phyloP scores from a whole-genome alignment of 2,797 vertebrate genomes.

The Lateolabrax maculatus region DNA sequence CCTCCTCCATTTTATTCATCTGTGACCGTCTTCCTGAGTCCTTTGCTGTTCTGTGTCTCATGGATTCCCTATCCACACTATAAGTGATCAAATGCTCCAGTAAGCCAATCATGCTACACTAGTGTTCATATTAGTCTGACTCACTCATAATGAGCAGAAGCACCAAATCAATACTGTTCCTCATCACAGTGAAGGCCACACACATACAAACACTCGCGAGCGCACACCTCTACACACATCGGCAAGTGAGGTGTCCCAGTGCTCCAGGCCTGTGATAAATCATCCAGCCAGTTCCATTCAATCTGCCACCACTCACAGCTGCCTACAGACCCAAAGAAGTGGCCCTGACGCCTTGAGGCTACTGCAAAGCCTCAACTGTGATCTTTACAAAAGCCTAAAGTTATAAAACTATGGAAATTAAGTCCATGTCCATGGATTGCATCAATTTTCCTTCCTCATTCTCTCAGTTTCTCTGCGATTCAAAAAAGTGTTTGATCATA shows the following conservation, averaged over 20 bases:
- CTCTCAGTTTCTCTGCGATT: constrained; percentile 11
- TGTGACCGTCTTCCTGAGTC: constrained; percentile 18
- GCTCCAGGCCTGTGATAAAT: constrained; percentile 74
- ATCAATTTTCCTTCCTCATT: constrained; percentile 38
- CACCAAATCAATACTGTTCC: constrained; percentile 61
- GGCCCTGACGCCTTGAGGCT: constrained; percentile 49
- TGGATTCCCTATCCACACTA: constrained; percentile 32
- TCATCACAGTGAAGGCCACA: constrained; percentile 47
- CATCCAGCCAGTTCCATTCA: constrained; percentile 72
- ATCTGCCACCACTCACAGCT: constrained; percentile 67
- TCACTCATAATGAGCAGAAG: constrained; percentile 51
- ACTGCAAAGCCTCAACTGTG: constrained; percentile 52
- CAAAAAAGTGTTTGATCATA: constrained; percentile 25
- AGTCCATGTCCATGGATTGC: constrained; percentile 27
- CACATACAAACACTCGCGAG: constrained; percentile 15
- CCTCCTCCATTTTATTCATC: constrained; percentile 44
- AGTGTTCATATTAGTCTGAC: constrained; percentile 60
- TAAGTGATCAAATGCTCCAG: constrained; percentile 59
- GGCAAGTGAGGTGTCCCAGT: constrained; percentile 49
- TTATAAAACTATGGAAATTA: constrained; percentile 49
- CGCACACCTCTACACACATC: constrained; percentile 19
- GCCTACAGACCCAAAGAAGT: constrained; percentile 47
- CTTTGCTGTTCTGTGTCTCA: constrained; percentile 27
- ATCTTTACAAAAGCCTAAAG: constrained; percentile 43
- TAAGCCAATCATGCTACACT: constrained; percentile 48